phyloP scores from a whole-genome alignment of 1,140 invertebrate genomes.

The Drosophila asahinai region DNA sequence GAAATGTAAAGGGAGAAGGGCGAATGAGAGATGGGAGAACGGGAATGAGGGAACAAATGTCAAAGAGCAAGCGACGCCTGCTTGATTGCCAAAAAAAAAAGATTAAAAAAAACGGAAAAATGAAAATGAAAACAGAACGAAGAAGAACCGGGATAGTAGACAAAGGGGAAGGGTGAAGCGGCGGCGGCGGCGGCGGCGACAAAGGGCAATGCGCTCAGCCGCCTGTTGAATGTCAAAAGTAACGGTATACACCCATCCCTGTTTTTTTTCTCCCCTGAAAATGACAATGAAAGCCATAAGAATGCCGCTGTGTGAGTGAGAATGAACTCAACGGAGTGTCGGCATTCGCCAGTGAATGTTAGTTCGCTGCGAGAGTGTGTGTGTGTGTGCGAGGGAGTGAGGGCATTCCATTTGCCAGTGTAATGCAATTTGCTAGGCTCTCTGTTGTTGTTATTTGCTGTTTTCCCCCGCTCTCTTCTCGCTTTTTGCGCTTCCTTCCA shows the following conservation, averaged over 20 bases:
- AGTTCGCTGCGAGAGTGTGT: slow-evolving; percentile 18
- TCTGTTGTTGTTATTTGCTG: not conserved
- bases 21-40: not conserved
- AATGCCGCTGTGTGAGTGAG: slow-evolving; percentile 35
- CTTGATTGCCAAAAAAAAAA: slow-evolving; percentile 56
- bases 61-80: slow-evolving; percentile 71
- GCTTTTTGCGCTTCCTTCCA: too few relatives aligned
- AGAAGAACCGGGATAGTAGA: slow-evolving; percentile 14
- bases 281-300: slow-evolving; percentile 65
- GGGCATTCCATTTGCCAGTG: slow-evolving; percentile 29
- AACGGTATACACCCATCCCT: slow-evolving; percentile 25
- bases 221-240: slow-evolving; percentile 72
- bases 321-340: slow-evolving; percentile 11
- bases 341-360: slow-evolving; percentile 7
- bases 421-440: slow-evolving; percentile 41
- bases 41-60: slow-evolving; percentile 51
- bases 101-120: not conserved
- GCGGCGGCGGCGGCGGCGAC: not conserved
- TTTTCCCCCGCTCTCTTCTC: not conserved
- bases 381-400: not conserved
- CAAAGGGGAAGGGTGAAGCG: not conserved
- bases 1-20: not conserved
- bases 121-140: slow-evolving; percentile 18
- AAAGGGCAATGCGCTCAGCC: slow-evolving; percentile 53
- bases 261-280: slow-evolving; percentile 7